Base-by-base conservation (phyloP, 1,140 invertebrate genomes). In the Augochlora pura region DNA sequence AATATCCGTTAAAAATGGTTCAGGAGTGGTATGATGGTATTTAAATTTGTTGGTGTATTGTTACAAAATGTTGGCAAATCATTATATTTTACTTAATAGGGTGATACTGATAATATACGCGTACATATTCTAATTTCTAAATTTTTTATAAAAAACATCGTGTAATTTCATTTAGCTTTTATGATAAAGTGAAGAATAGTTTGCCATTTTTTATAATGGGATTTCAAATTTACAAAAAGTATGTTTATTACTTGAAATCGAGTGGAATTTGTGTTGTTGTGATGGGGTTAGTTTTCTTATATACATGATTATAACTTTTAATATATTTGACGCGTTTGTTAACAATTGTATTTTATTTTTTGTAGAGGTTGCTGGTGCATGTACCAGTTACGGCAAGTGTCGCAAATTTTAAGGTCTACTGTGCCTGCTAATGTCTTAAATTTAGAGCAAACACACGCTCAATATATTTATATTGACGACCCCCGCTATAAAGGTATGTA, bases 391-490 rank as follows among this genome's bases (percentile, higher is more conserved):
- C 86, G 88, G 21, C 87, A 90, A 57, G 88, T 90, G 27, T 90
- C 89, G 0, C 75, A 87, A 21, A 89, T 89, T 52, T 63, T 93
- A 9, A 83, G 87, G 54, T 91, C 91, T 8, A 67, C 85, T 49
- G 81, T 93, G 57, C 75, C 89, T 1, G 88, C 84, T 38, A 90
- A 92, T 81, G 87, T 91, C 74, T 79, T 93, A 16, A 84, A 91
- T 72, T 67, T 91, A 23, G 91, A 93, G 42, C 88, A 91, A 72
- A 64, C 86, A 1, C 87, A 88, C 62, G 87, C 90, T 21, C 89
- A 92, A 60, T 93, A 93, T 78, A 93, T 93, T 87, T 93, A 93
- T 77, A 85, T 93, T 2, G 90, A 93, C 84, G 89, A 93, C 85
- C 92, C 92, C 49, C 77, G 86, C 59, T 91, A 91, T 73, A 87